Conservation (phyloP, 2,888 invertebrate genomes). For the Melitaea athalia region DNA sequence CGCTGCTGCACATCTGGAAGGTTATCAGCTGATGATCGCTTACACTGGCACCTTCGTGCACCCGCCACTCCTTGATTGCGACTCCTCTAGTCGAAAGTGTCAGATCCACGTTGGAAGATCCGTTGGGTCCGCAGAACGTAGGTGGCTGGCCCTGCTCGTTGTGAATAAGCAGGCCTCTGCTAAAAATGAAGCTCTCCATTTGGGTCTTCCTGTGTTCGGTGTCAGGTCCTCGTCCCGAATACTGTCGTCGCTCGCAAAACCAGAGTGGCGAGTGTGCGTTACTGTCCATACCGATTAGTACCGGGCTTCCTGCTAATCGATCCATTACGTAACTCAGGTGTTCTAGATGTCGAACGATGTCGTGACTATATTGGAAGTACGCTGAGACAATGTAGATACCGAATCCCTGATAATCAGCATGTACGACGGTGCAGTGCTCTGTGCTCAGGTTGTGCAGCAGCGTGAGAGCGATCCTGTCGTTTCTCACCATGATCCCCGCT, state of each 20-base stretch:
- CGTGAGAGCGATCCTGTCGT: not conserved
- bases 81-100: not conserved
- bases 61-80: not conserved
- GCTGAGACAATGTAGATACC: not conserved
- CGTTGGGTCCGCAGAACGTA: not conserved
- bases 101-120: not conserved
- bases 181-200: not conserved
- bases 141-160: not conserved
- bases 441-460: not conserved
- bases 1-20: not conserved
- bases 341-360: not conserved
- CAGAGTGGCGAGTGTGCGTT: slow-evolving; percentile 6
- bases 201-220: not conserved
- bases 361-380: slow-evolving; percentile 1
- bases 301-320: not conserved
- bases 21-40: slow-evolving; percentile 4
- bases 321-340: not conserved
- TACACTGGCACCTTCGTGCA: not conserved
- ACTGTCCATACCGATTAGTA: not conserved
- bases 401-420: not conserved
- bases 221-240: not conserved
- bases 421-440: not conserved
- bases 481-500: not conserved
- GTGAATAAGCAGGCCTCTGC: not conserved
- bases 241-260: not conserved